Evolutionary conservation across 2,888 invertebrate genomes (phyloP), one percentile per base, ranked within the genome.

Genomic region (Dicyrtoma fusca): DNA sequence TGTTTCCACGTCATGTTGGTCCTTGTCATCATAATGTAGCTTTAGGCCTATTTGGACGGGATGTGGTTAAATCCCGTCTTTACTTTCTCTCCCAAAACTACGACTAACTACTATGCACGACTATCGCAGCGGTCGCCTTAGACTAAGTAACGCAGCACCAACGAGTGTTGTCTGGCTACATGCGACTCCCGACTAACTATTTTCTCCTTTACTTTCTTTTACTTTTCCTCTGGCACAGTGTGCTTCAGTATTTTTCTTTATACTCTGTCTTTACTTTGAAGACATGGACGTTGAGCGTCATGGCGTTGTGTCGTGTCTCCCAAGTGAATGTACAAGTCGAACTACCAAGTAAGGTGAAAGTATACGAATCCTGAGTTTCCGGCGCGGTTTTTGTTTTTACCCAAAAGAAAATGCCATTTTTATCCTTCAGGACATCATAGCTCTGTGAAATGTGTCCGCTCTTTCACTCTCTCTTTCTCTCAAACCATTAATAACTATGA

Each of bases 401-500:
- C n/a, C 26, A 66, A 17, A 69, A 71, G 73, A 76, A 76, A 74
- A 76, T 73, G 76, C 75, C 75, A 78, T 78, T 78, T 78, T 78
- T 76, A 78, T 76, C 75, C 74, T 75, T 76, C 72, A 78, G 34
- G 19, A 51, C 23, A 64, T 49, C 64, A 64, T 73, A 72, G 76
- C 74, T 76, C 75, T 74, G 17, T 23, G 57, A 26, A 57, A 57
- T 25, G 57, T 57, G 57, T 57, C 57, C 57, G 57, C 10, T 21
- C 11, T n/a, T 25, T 21, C 68, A 72, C 71, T 74, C 75, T 74
- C 76, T 70, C 73, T 72, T 66, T 74, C 73, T 72, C 75, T 4
- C 55, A 23, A 11, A 75, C 78, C 77, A 78, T 78, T 78, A 78
- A 78, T 78, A 78, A 78, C 76, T 73, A 74, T 77, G 77, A 77